Percentiles rank a stretch among this genome's conserved stretches.
These are phyloP conservation scores for Oreochromis aureus DNA, from an alignment of 2,113 vertebrate species.

Conservation along the genomic window DNA sequence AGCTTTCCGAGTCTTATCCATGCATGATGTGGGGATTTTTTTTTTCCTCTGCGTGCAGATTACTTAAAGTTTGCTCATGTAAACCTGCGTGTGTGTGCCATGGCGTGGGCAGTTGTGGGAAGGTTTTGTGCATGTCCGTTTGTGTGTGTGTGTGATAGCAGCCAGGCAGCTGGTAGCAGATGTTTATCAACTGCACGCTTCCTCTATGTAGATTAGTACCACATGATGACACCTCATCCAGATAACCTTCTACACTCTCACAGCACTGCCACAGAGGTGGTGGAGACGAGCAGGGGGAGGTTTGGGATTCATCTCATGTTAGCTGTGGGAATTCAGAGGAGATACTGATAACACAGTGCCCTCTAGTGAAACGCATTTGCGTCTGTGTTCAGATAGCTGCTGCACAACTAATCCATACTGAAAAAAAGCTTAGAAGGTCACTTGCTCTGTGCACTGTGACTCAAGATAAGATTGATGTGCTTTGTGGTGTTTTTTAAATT, in stretches of 20 bases:
- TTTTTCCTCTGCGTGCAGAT: not conserved
- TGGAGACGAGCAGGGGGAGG: not conserved
- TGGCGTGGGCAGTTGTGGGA: not conserved
- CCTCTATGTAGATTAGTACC: conserved; percentile 57
- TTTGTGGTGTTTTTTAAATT: not conserved
- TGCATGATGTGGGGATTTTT: not conserved
- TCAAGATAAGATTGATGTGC: not conserved
- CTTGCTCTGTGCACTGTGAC: not conserved
- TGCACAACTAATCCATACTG: not conserved
- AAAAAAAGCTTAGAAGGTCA: not conserved
- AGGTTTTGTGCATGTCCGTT: not conserved
- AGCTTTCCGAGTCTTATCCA: not conserved
- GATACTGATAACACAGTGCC: conserved; percentile 53
- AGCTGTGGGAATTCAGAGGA: not conserved
- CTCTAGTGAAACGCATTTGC: conserved; percentile 42
- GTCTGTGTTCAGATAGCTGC: not conserved
- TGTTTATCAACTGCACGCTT: conserved; percentile 46
- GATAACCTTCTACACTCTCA: conserved; percentile 45
- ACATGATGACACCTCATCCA: conserved; percentile 46
- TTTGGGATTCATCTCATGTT: conserved; percentile 3
- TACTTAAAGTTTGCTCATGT: not conserved
- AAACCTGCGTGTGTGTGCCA: not conserved
- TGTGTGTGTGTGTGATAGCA: not conserved
- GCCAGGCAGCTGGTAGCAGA: conserved; percentile 24
- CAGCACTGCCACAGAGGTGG: conserved; percentile 5